Conservation (phyloP, 2,113 vertebrate species). For the Phrynocephalus versicolor region DNA sequence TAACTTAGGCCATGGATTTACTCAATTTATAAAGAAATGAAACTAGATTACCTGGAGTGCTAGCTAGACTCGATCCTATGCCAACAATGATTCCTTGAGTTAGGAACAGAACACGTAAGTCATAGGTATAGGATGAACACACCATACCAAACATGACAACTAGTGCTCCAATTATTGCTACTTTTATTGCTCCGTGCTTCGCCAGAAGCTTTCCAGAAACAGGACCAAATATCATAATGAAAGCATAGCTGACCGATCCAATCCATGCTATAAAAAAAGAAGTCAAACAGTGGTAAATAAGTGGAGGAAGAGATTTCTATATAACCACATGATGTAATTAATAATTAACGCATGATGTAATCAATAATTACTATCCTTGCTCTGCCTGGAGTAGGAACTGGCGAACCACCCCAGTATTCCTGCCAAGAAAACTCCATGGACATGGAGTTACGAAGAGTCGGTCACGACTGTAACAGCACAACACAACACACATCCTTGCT, state of each 20-base stretch:
- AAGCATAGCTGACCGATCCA: constrained; percentile 31
- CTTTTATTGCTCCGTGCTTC: constrained; percentile 28
- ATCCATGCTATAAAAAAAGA: constrained; percentile 10
- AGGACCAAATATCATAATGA: constrained; percentile 39
- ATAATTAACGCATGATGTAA: neutral
- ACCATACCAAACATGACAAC: constrained; percentile 34
- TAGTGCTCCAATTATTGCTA: constrained; percentile 28
- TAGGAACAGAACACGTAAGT: constrained; percentile 41
- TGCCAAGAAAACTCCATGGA: too few species aligned
- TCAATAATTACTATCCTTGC: neutral
- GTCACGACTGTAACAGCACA: too few species aligned
- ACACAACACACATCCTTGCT: too few species aligned
- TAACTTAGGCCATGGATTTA: neutral
- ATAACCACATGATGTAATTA: neutral
- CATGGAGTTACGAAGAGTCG: too few species aligned
- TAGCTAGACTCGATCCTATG: constrained; percentile 34
- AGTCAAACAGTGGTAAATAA: neutral
- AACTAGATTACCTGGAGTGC: constrained; percentile 13
- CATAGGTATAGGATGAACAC: constrained; percentile 24
- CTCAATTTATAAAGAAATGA: neutral
- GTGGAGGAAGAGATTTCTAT: neutral
- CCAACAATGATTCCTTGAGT: constrained; percentile 38
- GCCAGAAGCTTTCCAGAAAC: constrained; percentile 37
- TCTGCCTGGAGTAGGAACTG: too few species aligned
- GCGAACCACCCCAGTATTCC: too few species aligned